Evolutionary conservation across 2,113 vertebrate species (phyloP), one percentile per base, ranked within the genome.

Genomic region (Oncorhynchus kisutch): DNA sequence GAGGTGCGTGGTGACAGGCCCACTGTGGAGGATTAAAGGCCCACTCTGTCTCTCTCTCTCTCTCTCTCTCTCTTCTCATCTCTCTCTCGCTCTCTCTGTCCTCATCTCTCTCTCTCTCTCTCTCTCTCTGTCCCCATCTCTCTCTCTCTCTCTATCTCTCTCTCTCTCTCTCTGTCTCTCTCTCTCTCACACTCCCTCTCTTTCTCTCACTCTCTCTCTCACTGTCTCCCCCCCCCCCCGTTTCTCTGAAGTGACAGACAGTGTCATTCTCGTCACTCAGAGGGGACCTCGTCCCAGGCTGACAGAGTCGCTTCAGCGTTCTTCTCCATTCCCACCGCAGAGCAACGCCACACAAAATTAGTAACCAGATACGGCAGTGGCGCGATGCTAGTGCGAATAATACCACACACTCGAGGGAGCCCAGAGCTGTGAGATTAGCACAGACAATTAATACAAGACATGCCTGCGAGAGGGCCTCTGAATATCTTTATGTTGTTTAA

Each of bases 1-100:
- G 70, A 81, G 79, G 81, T 81, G 74, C 75, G 78, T 73, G 76
- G 71, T 86, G 82, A 86, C 86, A 88, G 84, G 81, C 84, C 84
- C 78, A 75, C 73, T 78, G 71, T 81, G 78, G 73, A 31, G 75
- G 81, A 86, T 86, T 77, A 86, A 88, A 88, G 82, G 75, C 67
- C 70, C 75, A n/a, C 72, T 77, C 78, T 76, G 49, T 71, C 31
- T 34, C 31, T 34, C 31, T 34, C 31, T 31, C 31, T 34, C 31
- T 34, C 31, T 34, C 31, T 31, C 29, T 31, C 29, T 31, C 29
- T 31, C 29, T 29, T 29, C 29, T 29, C 29, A 25, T 29, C 29
- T 29, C 29, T 29, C 29, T 29, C 29, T 29, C 3, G 3, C 4
- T 29, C 29, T 4, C 29, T 4, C 29, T 4, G 3, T 29, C 29